phyloP scores from a whole-genome alignment of 2,888 invertebrate genomes.

The Aphidoletes aphidimyza region DNA sequence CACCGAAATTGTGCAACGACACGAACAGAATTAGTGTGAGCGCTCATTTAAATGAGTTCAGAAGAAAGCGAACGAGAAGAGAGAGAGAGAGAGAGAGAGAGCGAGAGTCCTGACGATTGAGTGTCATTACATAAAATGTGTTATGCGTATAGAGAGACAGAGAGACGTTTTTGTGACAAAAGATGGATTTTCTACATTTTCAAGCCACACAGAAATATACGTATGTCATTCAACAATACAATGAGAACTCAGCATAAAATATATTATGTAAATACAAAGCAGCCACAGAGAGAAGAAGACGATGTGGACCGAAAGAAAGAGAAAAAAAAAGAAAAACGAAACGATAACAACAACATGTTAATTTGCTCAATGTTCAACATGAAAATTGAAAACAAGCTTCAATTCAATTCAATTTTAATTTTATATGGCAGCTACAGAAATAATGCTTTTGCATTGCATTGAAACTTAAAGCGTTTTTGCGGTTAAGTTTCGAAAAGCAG shows the following conservation, averaged over 20 bases:
- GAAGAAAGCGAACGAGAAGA: too few relatives aligned
- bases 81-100: too few relatives aligned
- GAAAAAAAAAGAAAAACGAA: not conserved
- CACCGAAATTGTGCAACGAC: not conserved
- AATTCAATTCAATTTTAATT: not conserved
- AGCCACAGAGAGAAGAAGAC: not conserved
- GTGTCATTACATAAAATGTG: not conserved
- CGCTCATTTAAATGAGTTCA: constrained; percentile 3
- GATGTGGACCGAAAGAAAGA: not conserved
- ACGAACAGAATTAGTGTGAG: not conserved
- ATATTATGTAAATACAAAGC: not conserved
- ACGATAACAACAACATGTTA: not conserved
- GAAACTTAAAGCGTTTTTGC: not conserved
- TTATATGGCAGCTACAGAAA: not conserved
- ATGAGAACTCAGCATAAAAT: too few relatives aligned
- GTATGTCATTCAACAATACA: not conserved
- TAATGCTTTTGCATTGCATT: not conserved
- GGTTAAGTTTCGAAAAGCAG: not conserved
- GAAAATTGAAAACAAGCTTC: not conserved
- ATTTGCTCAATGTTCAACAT: not conserved
- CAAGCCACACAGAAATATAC: not conserved
- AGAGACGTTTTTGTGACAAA: constrained; percentile 27
- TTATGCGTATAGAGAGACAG: constrained; percentile 26
- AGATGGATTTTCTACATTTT: not conserved
- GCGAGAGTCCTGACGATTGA: constrained; percentile 22